Conservation (phyloP, 2,113 vertebrate genomes). For the Catharus fuscescens region DNA sequence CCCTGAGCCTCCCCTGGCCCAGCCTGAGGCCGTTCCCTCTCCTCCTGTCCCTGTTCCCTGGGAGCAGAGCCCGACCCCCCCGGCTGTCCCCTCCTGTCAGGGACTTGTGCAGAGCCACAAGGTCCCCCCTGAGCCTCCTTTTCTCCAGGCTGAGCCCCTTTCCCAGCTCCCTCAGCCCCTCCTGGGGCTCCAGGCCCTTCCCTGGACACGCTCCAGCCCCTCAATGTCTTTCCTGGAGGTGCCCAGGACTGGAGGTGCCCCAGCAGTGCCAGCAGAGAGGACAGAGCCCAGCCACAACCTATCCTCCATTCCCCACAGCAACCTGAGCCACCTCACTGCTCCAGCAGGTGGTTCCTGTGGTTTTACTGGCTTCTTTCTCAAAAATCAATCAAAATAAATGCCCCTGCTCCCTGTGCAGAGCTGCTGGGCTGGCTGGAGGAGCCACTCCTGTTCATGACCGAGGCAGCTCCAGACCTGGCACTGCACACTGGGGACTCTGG, state of each 20-base stretch:
- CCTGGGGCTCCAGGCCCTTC: background rate
- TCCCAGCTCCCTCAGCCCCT: background rate
- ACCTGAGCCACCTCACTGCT: background rate
- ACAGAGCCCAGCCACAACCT: background rate
- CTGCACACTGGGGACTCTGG: accelerated
- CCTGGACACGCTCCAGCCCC: accelerated
- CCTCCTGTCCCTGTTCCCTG: background rate
- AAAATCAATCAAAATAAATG: background rate
- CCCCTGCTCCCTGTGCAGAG: background rate
- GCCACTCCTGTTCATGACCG: background rate
- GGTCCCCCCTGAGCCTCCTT: background rate
- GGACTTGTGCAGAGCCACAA: background rate
- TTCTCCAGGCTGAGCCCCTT: background rate
- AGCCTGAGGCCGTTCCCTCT: background rate
- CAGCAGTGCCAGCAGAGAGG: background rate
- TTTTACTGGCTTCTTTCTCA: background rate
- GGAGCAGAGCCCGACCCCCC: background rate
- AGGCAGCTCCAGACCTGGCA: background rate
- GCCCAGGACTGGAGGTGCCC: background rate
- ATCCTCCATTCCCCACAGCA: background rate
- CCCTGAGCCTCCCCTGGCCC: background rate
- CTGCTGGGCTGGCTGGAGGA: background rate
- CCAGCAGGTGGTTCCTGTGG: background rate
- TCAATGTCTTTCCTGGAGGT: background rate
- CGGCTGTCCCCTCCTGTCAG: background rate